These are phyloP conservation scores for Oreochromis spilurus DNA, from an alignment of 2,113 vertebrate genomes.

Conservation along the genomic window DNA sequence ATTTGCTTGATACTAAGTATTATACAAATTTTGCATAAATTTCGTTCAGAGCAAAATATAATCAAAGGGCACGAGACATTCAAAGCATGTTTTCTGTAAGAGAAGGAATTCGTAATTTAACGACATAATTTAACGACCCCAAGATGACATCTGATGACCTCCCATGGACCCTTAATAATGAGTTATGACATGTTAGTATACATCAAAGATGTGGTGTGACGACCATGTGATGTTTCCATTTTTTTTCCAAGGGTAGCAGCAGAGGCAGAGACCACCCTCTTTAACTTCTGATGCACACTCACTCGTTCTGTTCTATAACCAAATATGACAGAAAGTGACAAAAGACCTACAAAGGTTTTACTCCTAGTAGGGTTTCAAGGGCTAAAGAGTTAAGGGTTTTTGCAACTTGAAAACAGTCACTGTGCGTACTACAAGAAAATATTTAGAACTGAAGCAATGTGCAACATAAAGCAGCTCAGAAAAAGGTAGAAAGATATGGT, in stretches of 20 bases:
- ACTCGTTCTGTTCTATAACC: background rate
- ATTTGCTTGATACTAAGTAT: background rate
- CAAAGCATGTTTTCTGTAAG: background rate
- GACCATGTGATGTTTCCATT: background rate
- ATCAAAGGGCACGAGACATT: background rate
- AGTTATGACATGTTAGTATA: background rate
- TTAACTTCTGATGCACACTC: background rate
- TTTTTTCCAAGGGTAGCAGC: background rate
- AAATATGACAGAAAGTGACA: background rate
- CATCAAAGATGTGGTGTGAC: background rate
- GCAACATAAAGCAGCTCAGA: background rate
- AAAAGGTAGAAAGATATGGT: background rate
- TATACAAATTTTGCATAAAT: background rate
- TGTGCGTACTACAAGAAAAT: background rate
- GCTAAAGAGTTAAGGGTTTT: background rate
- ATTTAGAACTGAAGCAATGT: background rate
- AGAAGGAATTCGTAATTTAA: background rate
- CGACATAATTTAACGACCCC: background rate
- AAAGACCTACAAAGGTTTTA: background rate
- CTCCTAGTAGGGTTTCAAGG: background rate
- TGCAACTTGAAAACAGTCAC: background rate
- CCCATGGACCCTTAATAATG: accelerated
- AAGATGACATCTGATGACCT: background rate
- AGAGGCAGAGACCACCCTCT: background rate
- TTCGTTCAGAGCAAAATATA: background rate